Evolutionary conservation across 2,888 invertebrate species (phyloP), one percentile per base, ranked within the genome.

Genomic region (Eristalinus sepulchralis): DNA sequence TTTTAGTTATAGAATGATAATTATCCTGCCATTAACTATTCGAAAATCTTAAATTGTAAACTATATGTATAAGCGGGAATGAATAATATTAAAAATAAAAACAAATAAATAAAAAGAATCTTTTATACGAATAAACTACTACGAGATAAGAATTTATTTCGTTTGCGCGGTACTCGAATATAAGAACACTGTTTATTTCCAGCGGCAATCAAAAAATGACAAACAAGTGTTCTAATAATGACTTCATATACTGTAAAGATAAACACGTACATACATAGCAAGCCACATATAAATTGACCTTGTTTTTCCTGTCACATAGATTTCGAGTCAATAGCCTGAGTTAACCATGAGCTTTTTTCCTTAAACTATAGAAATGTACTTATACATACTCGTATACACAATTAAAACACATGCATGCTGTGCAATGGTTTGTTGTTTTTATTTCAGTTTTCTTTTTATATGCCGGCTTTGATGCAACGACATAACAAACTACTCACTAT

Each of bases 291-390:
- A 6, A 27, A 57, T 57, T 57, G 57, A 24, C 57, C 57, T 57
- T 57, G 57, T 57, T 57, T 57, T 57, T 57, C 57, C 57, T 57
- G 24, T 24, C 24, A 24, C 57, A 57, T 57, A 57, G 24, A 27
- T 57, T 57, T 24, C 24, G 57, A 57, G 57, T 57, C 57, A 57
- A 57, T 22, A 57, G 57, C 57, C 57, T 24, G 57, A 57, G 57
- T 24, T 57, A 57, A 24, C 57, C 57, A 57, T 57, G 57, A 57
- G 57, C 57, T 57, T 57, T 57, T 57, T n/a, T 10, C n/a, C 13
- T 5, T 17, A n/a, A 17, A 47, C 22, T 57, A 27, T 27, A 57
- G 13, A 6, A 24, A 57, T 13, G 24, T 5, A 27, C n/a, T n/a
- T n/a, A n/a, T n/a, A n/a, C n/a, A n/a, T n/a, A n/a, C n/a, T n/a